phyloP scores from a whole-genome alignment of 2,113 vertebrate species.

The Amphilophus citrinellus region DNA sequence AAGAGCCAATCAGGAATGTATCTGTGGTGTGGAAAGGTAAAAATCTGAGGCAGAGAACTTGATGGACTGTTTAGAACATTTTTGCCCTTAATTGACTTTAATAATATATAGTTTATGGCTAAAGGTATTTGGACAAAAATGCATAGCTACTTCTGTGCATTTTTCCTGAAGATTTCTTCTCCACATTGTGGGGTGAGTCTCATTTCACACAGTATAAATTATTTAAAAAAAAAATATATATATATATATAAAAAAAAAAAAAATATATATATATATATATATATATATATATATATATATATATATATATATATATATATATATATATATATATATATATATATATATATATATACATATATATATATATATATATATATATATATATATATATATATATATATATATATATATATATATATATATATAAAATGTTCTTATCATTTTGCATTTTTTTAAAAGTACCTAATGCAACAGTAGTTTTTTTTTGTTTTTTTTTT shows the following conservation, averaged over 20 bases:
- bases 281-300: too few species aligned
- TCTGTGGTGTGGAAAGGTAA: conserved; percentile 93
- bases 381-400: too few species aligned
- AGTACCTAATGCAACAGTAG: background rate
- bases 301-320: too few species aligned
- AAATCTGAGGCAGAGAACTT: background rate
- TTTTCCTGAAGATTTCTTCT: background rate
- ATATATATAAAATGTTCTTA: background rate
- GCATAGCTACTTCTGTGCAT: too few species aligned
- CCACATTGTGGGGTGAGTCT: background rate
- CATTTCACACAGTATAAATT: background rate
- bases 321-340: too few species aligned
- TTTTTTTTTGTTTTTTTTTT: too few species aligned
- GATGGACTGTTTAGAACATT: background rate
- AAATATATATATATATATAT: too few species aligned
- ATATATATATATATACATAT: too few species aligned
- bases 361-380: too few species aligned
- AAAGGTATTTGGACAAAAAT: background rate
- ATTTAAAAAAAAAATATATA: too few species aligned
- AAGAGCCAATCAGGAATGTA: conserved; percentile 79
- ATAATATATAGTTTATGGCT: background rate
- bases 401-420: too few species aligned
- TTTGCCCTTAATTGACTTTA: background rate
- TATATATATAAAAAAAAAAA: too few species aligned
- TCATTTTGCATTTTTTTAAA: background rate